Evolutionary conservation across 2,113 vertebrate genomes (phyloP), one percentile per base, ranked within the genome.

Genomic region (Rhinoderma darwinii): DNA sequence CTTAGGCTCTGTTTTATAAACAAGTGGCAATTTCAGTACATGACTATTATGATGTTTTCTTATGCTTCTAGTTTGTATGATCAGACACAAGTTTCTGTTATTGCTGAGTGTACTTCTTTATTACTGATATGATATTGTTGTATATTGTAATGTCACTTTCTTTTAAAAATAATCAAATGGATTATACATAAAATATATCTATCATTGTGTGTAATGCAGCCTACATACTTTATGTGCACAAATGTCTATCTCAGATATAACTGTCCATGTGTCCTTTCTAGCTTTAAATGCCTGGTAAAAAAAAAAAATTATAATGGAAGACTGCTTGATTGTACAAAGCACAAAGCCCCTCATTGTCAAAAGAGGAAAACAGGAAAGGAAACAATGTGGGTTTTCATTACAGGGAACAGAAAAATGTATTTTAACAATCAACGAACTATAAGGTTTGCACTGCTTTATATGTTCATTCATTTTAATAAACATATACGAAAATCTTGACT

Each of bases 381-480:
- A 84, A 73, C 66, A 84, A 84, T 84, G 82, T 73, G 82, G 68
- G 82, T 84, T 84, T 73, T 84, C 68, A 84, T 84, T 74, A 18
- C 32, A 54, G 66, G 35, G 27, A 84, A 35, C 43, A 84, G 12
- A 81, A 63, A 61, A 81, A 59, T 39, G 25, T 61, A 59, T 80
- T 39, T 59, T 80, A 80, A 6, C 77, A n/a, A 12, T 43, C 39
- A 30, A 14, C 35, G 43, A 41, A 63, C 37, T 63, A 80, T 30
- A 76, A 50, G 43, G 20, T 41, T 25, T 54, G 50, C 35, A 39
- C 51, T 79, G 20, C 14, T 8, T 30, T 79, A 79, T 56, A 32
- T 56, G 44, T 35, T 78, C 30, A 54, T 32, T 78, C 39, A 78
- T 20, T n/a, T 4, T 56, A 5, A 15, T 80, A 37, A 17, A 47